A percentile compares a stretch with the other conserved stretches of the same genome.
These are phyloP conservation scores for Actenoides lindsayi DNA, from an alignment of 2,113 vertebrate species.

Conservation along the genomic window DNA sequence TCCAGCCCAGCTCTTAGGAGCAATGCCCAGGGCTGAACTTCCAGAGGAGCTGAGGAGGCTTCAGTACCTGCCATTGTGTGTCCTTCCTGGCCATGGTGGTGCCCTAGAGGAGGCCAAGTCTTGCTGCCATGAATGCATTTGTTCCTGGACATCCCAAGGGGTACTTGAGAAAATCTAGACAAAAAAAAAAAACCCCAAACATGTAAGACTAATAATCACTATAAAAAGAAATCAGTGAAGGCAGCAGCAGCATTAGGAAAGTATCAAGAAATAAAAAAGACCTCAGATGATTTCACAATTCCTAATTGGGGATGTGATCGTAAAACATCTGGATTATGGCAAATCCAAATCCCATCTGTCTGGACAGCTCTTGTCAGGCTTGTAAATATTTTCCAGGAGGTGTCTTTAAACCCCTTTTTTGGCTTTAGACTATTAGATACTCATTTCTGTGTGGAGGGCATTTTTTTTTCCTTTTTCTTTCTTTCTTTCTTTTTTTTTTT, in stretches of 20 bases:
- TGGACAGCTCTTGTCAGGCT: not conserved
- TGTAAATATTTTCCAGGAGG: not conserved
- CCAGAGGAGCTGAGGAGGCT: not conserved
- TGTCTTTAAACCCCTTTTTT: not conserved
- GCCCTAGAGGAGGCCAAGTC: not conserved
- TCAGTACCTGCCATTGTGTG: rapidly evolving
- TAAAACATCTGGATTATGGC: not conserved
- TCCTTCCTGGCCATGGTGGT: not conserved
- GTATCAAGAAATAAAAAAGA: not conserved
- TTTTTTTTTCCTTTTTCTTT: not conserved
- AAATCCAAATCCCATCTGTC: not conserved
- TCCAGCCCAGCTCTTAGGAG: rapidly evolving
- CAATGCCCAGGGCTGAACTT: not conserved
- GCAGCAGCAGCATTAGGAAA: not conserved
- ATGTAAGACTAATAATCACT: not conserved
- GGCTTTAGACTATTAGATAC: not conserved
- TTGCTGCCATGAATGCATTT: rapidly evolving
- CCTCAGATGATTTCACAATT: not conserved
- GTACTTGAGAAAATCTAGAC: not conserved
- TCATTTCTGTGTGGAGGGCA: not conserved
- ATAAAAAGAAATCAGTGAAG: not conserved
- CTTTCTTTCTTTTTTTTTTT: not conserved
- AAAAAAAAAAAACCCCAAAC: not conserved
- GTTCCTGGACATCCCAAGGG: rapidly evolving
- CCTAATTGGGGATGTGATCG: not conserved